A percentile compares a stretch with the other conserved stretches of the same genome.
These are phyloP conservation scores for Gyrodactylus salaris DNA, from an alignment of 1,140 invertebrate genomes.

Conservation along the genomic window DNA sequence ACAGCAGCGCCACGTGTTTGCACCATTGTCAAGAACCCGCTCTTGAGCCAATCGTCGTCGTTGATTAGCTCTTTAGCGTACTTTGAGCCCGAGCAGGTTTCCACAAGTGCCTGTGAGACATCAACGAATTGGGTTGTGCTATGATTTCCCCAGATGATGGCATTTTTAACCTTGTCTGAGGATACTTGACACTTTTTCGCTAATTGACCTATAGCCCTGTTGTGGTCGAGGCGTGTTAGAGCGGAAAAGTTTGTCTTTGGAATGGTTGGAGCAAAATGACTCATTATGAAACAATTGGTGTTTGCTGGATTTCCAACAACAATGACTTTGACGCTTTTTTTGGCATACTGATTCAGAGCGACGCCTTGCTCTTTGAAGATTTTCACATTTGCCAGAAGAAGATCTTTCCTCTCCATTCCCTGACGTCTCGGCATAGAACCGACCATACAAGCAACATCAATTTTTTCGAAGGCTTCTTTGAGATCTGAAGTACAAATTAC, in stretches of 20 bases:
- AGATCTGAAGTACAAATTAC: slow-evolving; percentile 35
- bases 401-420: slow-evolving; percentile 93
- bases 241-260: slow-evolving; percentile 81
- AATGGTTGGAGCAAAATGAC: slow-evolving; percentile 61
- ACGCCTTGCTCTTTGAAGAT: slow-evolving; percentile 80
- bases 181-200: slow-evolving; percentile 21
- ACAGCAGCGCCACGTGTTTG: slow-evolving; percentile 87
- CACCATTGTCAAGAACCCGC: slow-evolving; percentile 45
- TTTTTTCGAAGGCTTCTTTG: slow-evolving; percentile 59
- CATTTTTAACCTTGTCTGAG: slow-evolving; percentile 43
- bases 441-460: slow-evolving; percentile 82
- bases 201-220: slow-evolving; percentile 50
- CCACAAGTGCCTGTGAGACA: slow-evolving; percentile 36
- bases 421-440: slow-evolving; percentile 89
- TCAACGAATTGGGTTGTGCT: slow-evolving; percentile 94
- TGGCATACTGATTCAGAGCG: slow-evolving; percentile 58
- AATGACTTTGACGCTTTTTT: slow-evolving; percentile 63
- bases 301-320: slow-evolving; percentile 98
- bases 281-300: slow-evolving; percentile 81
- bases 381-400: slow-evolving; percentile 72
- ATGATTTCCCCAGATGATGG: slow-evolving; percentile 97
- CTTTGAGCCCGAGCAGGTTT: slow-evolving; percentile 22
- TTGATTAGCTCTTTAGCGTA: slow-evolving; percentile 37
- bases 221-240: slow-evolving; percentile 90
- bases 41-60: slow-evolving; percentile 44